Conservation (phyloP, 2,113 vertebrate species). For the Daphoenositta chrysoptera region DNA sequence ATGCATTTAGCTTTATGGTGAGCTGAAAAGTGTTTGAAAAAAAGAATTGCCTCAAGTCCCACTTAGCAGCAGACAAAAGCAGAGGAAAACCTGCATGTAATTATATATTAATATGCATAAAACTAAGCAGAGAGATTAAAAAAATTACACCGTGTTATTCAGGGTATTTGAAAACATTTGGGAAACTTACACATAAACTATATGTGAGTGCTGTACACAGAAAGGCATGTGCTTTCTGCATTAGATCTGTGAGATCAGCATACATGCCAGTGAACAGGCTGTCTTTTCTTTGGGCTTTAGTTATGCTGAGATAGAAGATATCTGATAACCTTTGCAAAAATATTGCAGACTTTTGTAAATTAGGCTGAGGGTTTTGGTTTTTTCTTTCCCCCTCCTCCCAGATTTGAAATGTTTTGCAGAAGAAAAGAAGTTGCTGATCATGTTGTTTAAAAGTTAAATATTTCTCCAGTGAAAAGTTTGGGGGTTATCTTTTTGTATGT, state of each 20-base stretch:
- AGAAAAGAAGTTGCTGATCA: background rate
- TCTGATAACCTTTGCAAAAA: background rate
- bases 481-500: background rate
- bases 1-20: background rate
- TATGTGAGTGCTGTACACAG: background rate
- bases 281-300: background rate
- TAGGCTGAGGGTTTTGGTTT: background rate
- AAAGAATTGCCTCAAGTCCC: background rate
- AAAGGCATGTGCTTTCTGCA: background rate
- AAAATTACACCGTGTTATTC: background rate
- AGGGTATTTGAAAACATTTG: background rate
- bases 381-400: fast-evolving
- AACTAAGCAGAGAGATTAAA: background rate
- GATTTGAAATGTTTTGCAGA: background rate
- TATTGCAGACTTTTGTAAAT: background rate
- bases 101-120: background rate
- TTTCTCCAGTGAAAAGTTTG: background rate
- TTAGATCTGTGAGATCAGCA: background rate
- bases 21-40: slow-evolving; percentile 1
- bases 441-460: background rate
- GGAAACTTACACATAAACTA: background rate
- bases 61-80: background rate
- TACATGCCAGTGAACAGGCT: background rate
- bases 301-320: background rate
- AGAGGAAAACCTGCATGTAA: background rate